Base-by-base conservation (phyloP, 2,888 invertebrate species). In the Acronicta psi region DNA sequence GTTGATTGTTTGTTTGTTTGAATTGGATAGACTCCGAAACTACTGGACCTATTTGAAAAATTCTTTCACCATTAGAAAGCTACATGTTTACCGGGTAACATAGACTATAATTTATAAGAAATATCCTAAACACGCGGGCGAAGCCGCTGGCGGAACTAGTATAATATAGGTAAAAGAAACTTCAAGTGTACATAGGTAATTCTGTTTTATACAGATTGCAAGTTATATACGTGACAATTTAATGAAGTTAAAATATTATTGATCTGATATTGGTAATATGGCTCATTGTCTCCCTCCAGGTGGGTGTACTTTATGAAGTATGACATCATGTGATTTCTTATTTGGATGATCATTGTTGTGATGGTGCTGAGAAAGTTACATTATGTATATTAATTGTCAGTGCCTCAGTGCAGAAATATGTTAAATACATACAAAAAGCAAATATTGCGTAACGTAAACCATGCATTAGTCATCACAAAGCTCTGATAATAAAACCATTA, bases 291-390 rank as follows among this genome's bases (percentile, higher is more conserved):
- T 67, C 53, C 67, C 34, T 59, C 59, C 1, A 4, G 43, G 73
- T 80, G 80, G 60, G 73, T 73, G 55, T 61, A 47, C 54, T 63
- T 56, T 64, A 40, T 65, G 59, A 55, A 64, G 54, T 60, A 73
- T 80, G 80, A 81, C 72, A 75, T 82, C 80, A 80, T 66, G 51
- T 55, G 41, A 29, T 62, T 61, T 58, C 63, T 47, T 63, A 69
- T 56, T 68, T 44, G 72, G 60, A 34, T 52, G 29, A 51, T 43
- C 36, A 55, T 67, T 73, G 54, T 61, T 43, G 55, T 53, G 46
- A 36, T 62, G 20, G 57, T 53, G 16, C 62, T 62, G 40, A 45
- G 54, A 58, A 64, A 63, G 31, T 51, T 53, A 36, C 44, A 47
- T 45, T 52, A 41, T n/a, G 31, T 36, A 14, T 47, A 37, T 43